Percentiles rank a stretch among this genome's conserved stretches.
Conservation (phyloP, 2,113 vertebrate genomes). For the Brachypodius melanocephalos region DNA sequence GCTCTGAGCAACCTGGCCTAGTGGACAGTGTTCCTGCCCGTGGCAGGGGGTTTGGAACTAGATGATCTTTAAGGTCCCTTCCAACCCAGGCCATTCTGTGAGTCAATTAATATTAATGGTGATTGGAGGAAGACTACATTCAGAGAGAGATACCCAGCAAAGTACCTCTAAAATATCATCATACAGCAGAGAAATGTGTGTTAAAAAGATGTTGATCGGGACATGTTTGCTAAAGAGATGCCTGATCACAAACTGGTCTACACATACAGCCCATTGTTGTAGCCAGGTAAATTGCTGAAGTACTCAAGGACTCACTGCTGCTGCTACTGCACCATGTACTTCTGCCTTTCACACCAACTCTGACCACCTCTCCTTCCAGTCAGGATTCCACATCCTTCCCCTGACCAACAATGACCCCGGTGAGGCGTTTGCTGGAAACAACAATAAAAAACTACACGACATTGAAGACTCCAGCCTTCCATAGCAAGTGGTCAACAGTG, state of each 20-base stretch:
- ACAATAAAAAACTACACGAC: not conserved
- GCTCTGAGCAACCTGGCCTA: not conserved
- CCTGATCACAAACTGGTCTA: not conserved
- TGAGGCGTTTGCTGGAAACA: not conserved
- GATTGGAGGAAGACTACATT: not conserved
- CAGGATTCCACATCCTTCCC: not conserved
- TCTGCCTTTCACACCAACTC: not conserved
- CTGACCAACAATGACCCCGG: not conserved
- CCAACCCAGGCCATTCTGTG: not conserved
- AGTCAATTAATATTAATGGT: not conserved
- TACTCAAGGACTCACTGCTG: not conserved
- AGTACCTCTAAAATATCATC: not conserved
- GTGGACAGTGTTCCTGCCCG: not conserved
- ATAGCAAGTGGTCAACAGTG: not conserved
- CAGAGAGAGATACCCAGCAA: not conserved
- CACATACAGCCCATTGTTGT: not conserved
- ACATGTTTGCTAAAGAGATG: not conserved
- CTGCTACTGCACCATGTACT: fast-evolving
- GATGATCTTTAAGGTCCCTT: not conserved
- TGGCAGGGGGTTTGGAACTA: not conserved
- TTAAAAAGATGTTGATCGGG: not conserved
- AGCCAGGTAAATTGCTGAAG: not conserved
- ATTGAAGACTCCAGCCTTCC: not conserved
- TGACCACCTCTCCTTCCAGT: not conserved
- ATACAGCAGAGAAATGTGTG: not conserved